Evolutionary conservation across 2,888 invertebrate genomes (phyloP).

Genomic region (Blomia tropicalis): DNA sequence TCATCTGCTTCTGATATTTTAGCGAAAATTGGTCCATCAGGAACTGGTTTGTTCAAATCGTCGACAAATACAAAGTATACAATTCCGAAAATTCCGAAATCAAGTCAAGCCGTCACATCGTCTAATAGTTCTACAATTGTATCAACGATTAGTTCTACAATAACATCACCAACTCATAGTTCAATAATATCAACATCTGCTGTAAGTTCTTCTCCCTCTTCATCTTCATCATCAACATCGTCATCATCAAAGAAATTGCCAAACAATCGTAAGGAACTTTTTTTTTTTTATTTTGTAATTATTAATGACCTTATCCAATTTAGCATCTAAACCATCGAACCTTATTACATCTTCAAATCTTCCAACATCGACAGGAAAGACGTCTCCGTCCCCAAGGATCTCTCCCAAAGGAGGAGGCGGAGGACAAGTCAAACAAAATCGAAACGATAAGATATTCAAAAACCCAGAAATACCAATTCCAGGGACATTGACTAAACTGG

Average conservation of each 20-base stretch:
- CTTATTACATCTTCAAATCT: too few species aligned
- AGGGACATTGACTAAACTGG: neutral
- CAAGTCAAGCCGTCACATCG: neutral
- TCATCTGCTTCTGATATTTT: neutral
- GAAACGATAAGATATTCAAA: neutral
- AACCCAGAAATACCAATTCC: neutral
- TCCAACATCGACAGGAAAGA: too few species aligned
- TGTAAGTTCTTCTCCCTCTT: neutral
- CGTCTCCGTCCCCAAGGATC: neutral
- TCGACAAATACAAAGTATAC: conserved; percentile 20
- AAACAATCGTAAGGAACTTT: neutral
- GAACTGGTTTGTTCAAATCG: conserved; percentile 19
- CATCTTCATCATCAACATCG: neutral
- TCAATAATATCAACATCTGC: neutral
- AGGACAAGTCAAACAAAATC: neutral
- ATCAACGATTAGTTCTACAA: neutral
- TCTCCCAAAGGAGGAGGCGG: neutral
- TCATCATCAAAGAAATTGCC: neutral
- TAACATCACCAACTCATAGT: neutral
- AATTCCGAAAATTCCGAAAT: conserved; percentile 19
- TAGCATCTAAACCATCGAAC: neutral
- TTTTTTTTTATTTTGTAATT: neutral
- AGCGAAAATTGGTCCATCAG: conserved; percentile 13
- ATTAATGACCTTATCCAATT: neutral
- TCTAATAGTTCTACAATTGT: neutral